Conservation (phyloP, 2,113 vertebrate species). For the Chiloscyllium plagiosum region DNA sequence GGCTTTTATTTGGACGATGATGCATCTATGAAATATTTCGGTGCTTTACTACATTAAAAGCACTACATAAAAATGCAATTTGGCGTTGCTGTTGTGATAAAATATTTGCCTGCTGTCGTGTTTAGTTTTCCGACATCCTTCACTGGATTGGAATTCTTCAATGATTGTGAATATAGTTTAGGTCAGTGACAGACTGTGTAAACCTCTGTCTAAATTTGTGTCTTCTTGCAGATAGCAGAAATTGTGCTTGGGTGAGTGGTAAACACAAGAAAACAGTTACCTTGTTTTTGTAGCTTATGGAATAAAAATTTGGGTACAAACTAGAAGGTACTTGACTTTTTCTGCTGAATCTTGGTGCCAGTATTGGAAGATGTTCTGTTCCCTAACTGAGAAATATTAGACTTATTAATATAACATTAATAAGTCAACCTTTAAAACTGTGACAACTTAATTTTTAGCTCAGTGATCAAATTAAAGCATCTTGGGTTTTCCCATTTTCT, state of each 20-base stretch:
- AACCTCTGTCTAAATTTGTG: background rate
- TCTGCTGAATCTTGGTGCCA: too few relatives aligned
- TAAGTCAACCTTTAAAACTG: background rate
- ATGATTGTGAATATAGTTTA: background rate
- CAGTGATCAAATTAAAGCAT: background rate
- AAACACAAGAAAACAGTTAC: background rate
- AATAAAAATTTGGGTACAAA: background rate
- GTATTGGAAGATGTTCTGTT: too few relatives aligned
- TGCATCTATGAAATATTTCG: background rate
- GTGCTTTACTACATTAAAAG: background rate
- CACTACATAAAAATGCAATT: background rate
- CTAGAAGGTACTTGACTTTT: too few relatives aligned
- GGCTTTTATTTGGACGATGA: background rate
- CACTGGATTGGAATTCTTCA: background rate
- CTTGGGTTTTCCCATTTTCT: background rate
- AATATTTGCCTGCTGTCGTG: background rate
- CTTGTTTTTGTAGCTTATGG: background rate
- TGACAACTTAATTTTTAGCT: background rate
- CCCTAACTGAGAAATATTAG: too few relatives aligned
- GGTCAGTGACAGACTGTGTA: background rate
- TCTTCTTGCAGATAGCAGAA: background rate
- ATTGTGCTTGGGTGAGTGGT: background rate
- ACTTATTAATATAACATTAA: too few relatives aligned
- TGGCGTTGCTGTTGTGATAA: background rate
- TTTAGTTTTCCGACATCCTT: background rate